phyloP scores from a whole-genome alignment of 2,888 invertebrate genomes.

The Dasysyrphus albostriatus region DNA sequence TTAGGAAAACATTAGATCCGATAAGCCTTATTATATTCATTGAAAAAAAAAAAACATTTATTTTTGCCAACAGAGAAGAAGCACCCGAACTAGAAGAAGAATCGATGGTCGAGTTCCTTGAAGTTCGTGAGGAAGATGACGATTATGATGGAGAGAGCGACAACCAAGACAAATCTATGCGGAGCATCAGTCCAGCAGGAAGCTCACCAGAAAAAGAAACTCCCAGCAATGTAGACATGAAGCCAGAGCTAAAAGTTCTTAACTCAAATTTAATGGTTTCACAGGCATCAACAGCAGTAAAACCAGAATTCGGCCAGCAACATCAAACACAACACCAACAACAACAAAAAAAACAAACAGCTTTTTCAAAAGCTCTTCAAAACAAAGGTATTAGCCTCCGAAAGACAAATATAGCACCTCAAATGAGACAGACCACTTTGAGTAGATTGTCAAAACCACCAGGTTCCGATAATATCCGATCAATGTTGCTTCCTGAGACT shows the following conservation, averaged over 20 bases:
- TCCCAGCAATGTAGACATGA: constrained; percentile 1
- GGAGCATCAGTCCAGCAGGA: constrained; percentile 74
- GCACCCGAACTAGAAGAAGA: constrained; percentile 80
- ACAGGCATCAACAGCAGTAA: constrained; percentile 16
- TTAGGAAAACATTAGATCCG: too few species aligned
- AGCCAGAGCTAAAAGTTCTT: constrained; percentile 55
- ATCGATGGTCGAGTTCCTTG: constrained; percentile 82
- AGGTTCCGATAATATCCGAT: not conserved
- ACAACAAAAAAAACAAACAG: constrained; percentile 32
- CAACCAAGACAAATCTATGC: constrained; percentile 79
- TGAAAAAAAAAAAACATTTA: not conserved
- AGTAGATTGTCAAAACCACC: constrained; percentile 37
- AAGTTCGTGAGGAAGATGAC: constrained; percentile 82
- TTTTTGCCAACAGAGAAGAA: constrained; percentile 76
- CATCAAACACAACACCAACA: too few species aligned
- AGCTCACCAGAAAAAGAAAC: constrained; percentile 81
- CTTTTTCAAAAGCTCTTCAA: constrained; percentile 78
- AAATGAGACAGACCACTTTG: constrained; percentile 24
- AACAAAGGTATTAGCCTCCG: constrained; percentile 82
- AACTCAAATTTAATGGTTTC: constrained; percentile 61
- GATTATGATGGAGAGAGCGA: constrained; percentile 80
- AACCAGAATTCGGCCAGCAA: constrained; percentile 28
- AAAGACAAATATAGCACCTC: constrained; percentile 76
- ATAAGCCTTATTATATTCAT: too few species aligned
- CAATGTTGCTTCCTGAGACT: constrained; percentile 20